Conservation (phyloP, 2,888 invertebrate genomes). For the Boloria selene region DNA sequence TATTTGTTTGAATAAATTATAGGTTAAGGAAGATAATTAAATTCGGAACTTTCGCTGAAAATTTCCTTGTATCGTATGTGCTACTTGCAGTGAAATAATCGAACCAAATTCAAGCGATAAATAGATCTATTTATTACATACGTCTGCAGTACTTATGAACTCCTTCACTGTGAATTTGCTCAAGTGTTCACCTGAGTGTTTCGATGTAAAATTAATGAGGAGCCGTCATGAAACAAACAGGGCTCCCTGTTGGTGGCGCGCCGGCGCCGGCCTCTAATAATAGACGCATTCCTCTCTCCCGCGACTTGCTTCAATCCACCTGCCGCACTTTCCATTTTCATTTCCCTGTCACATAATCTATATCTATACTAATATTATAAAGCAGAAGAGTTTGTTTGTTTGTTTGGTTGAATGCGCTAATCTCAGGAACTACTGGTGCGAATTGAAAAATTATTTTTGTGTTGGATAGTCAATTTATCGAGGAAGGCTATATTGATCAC, state of each 20-base stretch:
- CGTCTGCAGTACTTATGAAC: conserved; percentile 19
- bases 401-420: too few species aligned
- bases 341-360: conserved; percentile 54
- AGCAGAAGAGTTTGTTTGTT: too few species aligned
- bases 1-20: too few species aligned
- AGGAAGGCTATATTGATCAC: too few species aligned
- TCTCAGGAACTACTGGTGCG: too few species aligned
- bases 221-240: conserved; percentile 39
- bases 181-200: conserved; percentile 34
- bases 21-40: too few species aligned
- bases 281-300: conserved; percentile 69
- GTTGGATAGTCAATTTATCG: too few species aligned
- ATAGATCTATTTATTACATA: conserved; percentile 7
- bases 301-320: conserved; percentile 61
- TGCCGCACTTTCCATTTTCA: conserved; percentile 77
- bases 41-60: too few species aligned
- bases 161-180: conserved; percentile 30
- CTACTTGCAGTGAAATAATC: not conserved
- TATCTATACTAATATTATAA: conserved; percentile 9
- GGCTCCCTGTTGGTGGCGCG: conserved; percentile 61
- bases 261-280: conserved; percentile 76
- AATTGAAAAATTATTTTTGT: too few species aligned
- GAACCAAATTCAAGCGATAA: not conserved
- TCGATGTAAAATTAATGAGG: conserved; percentile 41
- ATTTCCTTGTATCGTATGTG: not conserved